These are phyloP conservation scores for Varanus salvator DNA, from an alignment of 2,113 vertebrate genomes.

Conservation along the genomic window DNA sequence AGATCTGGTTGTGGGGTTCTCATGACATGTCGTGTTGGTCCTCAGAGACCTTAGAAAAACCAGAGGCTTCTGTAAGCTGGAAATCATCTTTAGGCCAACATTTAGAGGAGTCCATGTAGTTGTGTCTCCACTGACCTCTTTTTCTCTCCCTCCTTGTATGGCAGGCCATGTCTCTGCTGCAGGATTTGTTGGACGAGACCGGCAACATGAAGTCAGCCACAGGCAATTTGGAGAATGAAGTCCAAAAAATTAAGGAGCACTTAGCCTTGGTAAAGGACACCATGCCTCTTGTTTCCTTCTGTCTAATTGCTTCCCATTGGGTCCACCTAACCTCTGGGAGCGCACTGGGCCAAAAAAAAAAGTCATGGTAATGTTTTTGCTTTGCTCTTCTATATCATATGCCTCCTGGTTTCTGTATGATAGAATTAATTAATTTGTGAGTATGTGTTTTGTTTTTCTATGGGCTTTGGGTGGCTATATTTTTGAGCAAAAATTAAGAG, in stretches of 20 bases:
- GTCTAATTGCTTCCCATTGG: not conserved
- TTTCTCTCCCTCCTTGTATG: not conserved
- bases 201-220: constrained; percentile 54
- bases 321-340: too few species aligned
- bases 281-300: not conserved
- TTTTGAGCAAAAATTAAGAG: not conserved
- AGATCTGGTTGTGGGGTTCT: not conserved
- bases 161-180: constrained; percentile 71
- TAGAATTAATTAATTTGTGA: not conserved
- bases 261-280: constrained; percentile 26
- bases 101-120: not conserved
- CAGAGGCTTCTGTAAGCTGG: not conserved
- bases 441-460: not conserved
- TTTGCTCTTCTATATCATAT: not conserved
- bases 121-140: not conserved
- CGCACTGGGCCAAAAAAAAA: not conserved
- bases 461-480: not conserved
- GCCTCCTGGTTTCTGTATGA: not conserved
- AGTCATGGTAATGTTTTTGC: not conserved
- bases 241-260: constrained; percentile 49
- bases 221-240: constrained; percentile 56
- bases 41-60: not conserved
- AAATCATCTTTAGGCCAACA: not conserved
- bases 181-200: constrained; percentile 71
- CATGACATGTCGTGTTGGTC: not conserved